Evolutionary conservation across 2,888 invertebrate genomes (phyloP), one percentile per base, ranked within the genome.

Genomic region (Pristionchus entomophagus): DNA sequence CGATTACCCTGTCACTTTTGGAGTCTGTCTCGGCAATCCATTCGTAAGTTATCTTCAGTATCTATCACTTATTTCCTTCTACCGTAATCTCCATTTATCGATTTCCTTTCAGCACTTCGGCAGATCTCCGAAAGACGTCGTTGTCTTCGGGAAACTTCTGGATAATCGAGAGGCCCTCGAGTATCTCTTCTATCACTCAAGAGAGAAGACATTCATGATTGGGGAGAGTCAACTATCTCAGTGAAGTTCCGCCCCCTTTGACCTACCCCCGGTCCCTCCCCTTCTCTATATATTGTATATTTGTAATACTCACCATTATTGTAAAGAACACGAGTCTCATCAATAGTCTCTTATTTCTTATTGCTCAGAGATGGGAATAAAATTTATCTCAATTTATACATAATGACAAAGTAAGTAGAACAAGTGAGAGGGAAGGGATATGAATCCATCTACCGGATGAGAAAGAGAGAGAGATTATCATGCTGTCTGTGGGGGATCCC

Each of bases 181-280:
- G n/a, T 49, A 65, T 38, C 41, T 84, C 65, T 32, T 65, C 45
- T 32, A 65, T 22, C n/a, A 51, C 35, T 65, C 65, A 5, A 17
- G 69, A 65, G 62, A 84, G 82, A 82, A 82, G 45, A 82, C 41
- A 10, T 65, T 84, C 22, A 84, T 84, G 29, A 84, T 81, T n/a
- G 81, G 81, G 6, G 81, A 81, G 59, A 81, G 81, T 78, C 78
- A 78, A 51, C 29, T 78, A 41, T 73, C 73, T 19, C 14, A 38
- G 41, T 73, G 73, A 41, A 38, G 41, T 41, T 73, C 73, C 73
- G 41, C 41, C 73, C 73, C 73, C 73, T 73, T n/a, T 35, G 41
- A 41, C 41, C 41, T 32, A 22, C 41, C 41, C 73, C 41, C n/a
- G 38, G 73, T 41, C 41, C 35, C n/a, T n/a, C n/a, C n/a, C n/a